Conservation (phyloP, 1,140 invertebrate genomes). For the Nymphalis io region DNA sequence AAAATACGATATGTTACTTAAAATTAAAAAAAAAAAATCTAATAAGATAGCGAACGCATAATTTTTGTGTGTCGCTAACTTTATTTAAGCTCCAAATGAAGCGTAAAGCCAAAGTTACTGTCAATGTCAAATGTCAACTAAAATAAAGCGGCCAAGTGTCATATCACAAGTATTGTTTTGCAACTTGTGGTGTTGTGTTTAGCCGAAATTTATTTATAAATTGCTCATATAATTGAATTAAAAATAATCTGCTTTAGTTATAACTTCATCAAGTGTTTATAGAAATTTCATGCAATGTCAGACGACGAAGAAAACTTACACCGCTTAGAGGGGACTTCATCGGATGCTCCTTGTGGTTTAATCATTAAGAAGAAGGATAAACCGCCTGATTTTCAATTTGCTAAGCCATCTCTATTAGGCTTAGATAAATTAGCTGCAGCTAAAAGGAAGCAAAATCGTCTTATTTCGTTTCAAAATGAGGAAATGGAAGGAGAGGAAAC, state of each 20-base stretch:
- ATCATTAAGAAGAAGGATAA: conserved; percentile 90
- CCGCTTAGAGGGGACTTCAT: conserved; percentile 90
- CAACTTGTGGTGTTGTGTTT: conserved; percentile 5
- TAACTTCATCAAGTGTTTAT: background rate
- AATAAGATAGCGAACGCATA: too few relatives aligned
- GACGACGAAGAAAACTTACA: conserved; percentile 84
- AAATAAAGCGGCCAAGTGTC: conserved; percentile 4
- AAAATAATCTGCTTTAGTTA: background rate
- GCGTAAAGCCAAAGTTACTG: background rate
- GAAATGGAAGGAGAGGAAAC: conserved; percentile 81
- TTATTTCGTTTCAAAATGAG: conserved; percentile 85
- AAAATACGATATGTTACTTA: too few relatives aligned
- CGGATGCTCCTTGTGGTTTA: conserved; percentile 88
- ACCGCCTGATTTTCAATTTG: conserved; percentile 88
- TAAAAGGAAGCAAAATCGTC: conserved; percentile 84
- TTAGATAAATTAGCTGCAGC: conserved; percentile 92
- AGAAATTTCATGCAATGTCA: conserved; percentile 44
- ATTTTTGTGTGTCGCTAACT: too few relatives aligned
- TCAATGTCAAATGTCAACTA: conserved; percentile 19
- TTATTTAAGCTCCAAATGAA: too few relatives aligned
- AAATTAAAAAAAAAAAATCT: too few relatives aligned
- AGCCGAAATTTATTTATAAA: conserved; percentile 8
- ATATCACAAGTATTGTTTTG: conserved; percentile 10
- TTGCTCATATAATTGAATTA: background rate
- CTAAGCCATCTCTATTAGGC: conserved; percentile 90